Evolutionary conservation across 2,113 vertebrate genomes (phyloP).

Genomic region (Phyllopteryx taeniolatus): DNA sequence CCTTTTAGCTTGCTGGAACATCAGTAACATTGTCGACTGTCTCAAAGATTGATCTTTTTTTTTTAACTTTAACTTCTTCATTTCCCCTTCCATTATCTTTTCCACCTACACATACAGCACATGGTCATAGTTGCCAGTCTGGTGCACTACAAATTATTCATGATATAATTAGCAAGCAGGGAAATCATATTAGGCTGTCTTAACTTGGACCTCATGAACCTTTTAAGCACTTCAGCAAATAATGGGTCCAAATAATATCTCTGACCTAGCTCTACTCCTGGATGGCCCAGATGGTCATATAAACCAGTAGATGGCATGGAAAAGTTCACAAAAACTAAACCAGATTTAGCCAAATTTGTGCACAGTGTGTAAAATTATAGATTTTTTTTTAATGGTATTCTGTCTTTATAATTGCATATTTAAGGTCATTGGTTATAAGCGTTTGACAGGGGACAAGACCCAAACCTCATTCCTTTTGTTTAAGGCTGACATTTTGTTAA

Average conservation of each 20-base stretch:
- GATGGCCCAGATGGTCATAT: background rate
- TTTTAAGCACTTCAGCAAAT: slow-evolving; percentile 60
- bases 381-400: background rate
- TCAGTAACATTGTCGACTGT: slow-evolving; percentile 58
- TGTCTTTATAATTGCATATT: background rate
- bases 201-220: slow-evolving; percentile 54
- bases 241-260: slow-evolving; percentile 48
- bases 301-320: background rate
- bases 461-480: background rate
- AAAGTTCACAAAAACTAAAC: background rate
- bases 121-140: slow-evolving; percentile 26
- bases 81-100: slow-evolving; percentile 16
- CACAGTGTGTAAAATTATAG: background rate
- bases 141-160: slow-evolving; percentile 61
- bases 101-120: background rate
- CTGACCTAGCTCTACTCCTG: slow-evolving; percentile 53
- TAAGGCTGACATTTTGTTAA: background rate
- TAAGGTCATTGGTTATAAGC: background rate
- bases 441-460: background rate
- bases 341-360: slow-evolving; percentile 14
- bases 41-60: slow-evolving; percentile 33
- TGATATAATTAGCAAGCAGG: slow-evolving; percentile 60
- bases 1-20: slow-evolving; percentile 57
- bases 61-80: slow-evolving; percentile 27
- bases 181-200: slow-evolving; percentile 59